Percentiles rank a stretch among this genome's conserved stretches.
phyloP scores from a whole-genome alignment of 1,140 invertebrate species.

The Platorchestia sp. region DNA sequence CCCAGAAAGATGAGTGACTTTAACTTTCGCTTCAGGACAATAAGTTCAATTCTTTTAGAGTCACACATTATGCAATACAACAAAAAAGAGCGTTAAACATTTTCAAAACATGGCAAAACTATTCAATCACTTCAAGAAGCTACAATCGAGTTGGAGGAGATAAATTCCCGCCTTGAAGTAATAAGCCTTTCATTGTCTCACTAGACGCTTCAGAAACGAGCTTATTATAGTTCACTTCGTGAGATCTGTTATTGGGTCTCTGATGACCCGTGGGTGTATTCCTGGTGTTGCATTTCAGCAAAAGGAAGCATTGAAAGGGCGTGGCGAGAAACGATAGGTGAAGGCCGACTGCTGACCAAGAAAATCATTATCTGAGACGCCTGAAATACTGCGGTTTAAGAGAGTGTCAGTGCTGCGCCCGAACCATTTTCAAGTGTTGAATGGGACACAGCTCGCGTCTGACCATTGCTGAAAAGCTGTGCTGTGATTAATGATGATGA shows the following conservation, averaged over 20 bases:
- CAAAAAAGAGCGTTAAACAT: not conserved
- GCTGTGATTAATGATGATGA: slow-evolving; percentile 5
- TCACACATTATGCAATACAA: not conserved
- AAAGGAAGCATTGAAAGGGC: slow-evolving; percentile 13
- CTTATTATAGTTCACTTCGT: not conserved
- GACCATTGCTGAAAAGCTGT: not conserved
- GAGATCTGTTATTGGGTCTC: not conserved
- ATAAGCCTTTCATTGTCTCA: not conserved
- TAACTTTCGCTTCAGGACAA: not conserved
- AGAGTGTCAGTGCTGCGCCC: not conserved
- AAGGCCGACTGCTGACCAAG: slow-evolving; percentile 31
- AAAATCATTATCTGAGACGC: slow-evolving; percentile 23
- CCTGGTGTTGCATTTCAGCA: not conserved
- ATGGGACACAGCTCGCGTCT: not conserved
- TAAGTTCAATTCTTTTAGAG: not conserved
- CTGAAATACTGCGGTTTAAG: slow-evolving; percentile 35
- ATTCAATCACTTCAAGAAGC: too few relatives aligned
- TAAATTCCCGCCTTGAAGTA: not conserved
- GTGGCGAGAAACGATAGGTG: slow-evolving; percentile 38
- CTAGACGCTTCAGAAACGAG: not conserved
- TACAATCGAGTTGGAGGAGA: not conserved
- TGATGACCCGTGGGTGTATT: not conserved
- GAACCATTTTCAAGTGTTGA: not conserved
- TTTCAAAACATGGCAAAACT: too few relatives aligned
- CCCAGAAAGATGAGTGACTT: not conserved